Evolutionary conservation across 2,888 invertebrate genomes (phyloP), one percentile per base, ranked within the genome.

Genomic region (Agelastica alni): DNA sequence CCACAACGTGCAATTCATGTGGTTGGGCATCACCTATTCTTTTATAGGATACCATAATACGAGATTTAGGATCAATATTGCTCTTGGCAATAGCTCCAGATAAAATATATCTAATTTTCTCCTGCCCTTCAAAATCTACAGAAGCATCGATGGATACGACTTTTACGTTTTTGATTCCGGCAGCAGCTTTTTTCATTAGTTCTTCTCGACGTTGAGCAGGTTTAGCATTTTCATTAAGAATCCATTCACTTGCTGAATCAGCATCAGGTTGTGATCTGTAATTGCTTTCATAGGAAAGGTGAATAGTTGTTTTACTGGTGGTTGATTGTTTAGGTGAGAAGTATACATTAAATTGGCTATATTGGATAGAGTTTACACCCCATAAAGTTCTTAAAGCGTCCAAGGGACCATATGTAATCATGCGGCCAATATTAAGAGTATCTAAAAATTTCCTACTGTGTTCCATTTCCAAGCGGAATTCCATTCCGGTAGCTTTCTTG

Each of bases 31-130:
- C 68, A 75, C 41, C 44, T 52, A 78, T 77, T 56, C 75, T 75
- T 49, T 74, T 75, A 61, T 77, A 78, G 67, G 80, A 83, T 20
- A 83, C 39, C 10, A 83, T 73, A 18, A 77, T 70, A 47, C 83
- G 82, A 9, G 80, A 73, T 66, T 82, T 84, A 5, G 79, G 73
- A 63, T 85, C 83, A 3, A 83, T 80, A 4, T 78, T 77, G 66
- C 85, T 86, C 10, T 73, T 69, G 17, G 81, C 83, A 14, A 77
- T 64, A n/a, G 84, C 85, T 10, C 79, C 73, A 3, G 85, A 85
- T 1, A 81, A 62, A 0, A 78, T 73, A 60, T 82, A 83, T 58
- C 81, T 76, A n/a, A 77, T 74, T 57, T 79, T 78, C 61, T 79
- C 77, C 37, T 80, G 72, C 16, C 83, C 84, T 22, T 81, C 78